Evolutionary conservation across 2,113 vertebrate genomes (phyloP).

Genomic region (Psittacara wagleri): DNA sequence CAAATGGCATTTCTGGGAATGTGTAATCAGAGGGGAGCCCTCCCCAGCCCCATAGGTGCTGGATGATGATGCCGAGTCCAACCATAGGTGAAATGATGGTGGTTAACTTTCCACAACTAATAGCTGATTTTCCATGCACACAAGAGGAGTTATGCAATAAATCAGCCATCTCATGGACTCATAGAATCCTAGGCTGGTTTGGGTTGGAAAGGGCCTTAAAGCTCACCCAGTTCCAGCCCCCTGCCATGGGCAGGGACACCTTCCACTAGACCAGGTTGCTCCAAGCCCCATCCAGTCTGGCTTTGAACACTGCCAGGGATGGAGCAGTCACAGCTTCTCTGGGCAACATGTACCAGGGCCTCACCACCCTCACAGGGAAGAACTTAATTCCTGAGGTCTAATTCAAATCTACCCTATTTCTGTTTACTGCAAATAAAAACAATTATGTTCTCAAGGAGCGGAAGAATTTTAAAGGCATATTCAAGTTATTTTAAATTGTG

Average conservation of each 20-base stretch:
- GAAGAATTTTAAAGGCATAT: not conserved
- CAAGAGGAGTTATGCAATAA: constrained; percentile 2
- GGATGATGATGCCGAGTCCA: not conserved
- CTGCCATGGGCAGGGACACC: not conserved
- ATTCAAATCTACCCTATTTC: not conserved
- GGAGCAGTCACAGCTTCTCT: not conserved
- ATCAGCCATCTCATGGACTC: not conserved
- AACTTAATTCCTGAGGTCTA: not conserved
- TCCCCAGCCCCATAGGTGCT: not conserved
- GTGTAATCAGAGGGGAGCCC: not conserved
- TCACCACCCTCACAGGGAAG: not conserved
- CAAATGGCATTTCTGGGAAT: not conserved
- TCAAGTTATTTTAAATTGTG: not conserved
- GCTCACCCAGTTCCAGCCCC: not conserved
- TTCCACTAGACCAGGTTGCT: not conserved
- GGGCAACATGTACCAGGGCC: not conserved
- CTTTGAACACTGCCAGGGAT: not conserved
- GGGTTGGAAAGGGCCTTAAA: not conserved
- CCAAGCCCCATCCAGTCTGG: not conserved
- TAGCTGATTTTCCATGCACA: not conserved
- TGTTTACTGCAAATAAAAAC: not conserved
- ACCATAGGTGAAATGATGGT: not conserved
- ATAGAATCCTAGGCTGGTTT: not conserved
- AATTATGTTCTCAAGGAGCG: not conserved
- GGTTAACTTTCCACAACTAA: not conserved